These are phyloP conservation scores for Melolontha melolontha DNA, from an alignment of 2,888 invertebrate species.

Conservation along the genomic window DNA sequence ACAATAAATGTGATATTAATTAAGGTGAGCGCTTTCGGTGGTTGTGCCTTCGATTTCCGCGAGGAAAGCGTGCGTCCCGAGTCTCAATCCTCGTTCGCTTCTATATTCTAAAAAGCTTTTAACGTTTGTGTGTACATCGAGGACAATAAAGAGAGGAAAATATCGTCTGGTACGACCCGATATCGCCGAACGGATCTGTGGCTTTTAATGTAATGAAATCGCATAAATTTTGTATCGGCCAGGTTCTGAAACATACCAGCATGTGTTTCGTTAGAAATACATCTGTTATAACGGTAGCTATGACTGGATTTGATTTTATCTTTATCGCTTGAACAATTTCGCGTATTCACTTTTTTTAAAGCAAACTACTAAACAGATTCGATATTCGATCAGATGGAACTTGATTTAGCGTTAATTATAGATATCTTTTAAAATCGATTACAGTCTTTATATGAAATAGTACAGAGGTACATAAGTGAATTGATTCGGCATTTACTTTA, in stretches of 20 bases:
- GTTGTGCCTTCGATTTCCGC: neutral
- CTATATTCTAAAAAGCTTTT: slow-evolving; percentile 24
- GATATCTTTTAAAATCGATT: no score
- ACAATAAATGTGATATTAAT: slow-evolving; percentile 15
- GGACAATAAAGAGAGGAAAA: slow-evolving; percentile 31
- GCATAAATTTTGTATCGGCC: slow-evolving; percentile 35
- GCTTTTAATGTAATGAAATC: slow-evolving; percentile 43
- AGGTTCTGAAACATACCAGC: neutral
- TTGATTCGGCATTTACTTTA: no score
- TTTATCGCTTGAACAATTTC: neutral
- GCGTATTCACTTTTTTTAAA: neutral
- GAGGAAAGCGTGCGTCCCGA: neutral
- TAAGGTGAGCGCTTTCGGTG: slow-evolving; percentile 18
- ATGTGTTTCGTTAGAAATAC: neutral
- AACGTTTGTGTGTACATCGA: slow-evolving; percentile 12
- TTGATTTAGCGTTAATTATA: no score
- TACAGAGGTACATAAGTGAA: no score
- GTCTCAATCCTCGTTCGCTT: neutral
- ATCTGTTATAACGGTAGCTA: no score
- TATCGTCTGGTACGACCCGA: slow-evolving; percentile 21
- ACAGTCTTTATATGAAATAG: no score
- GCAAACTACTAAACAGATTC: no score
- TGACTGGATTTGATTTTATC: slow-evolving; percentile 10
- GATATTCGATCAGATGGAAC: no score
- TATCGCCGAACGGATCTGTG: slow-evolving; percentile 31